Evolutionary conservation across 2,888 invertebrate genomes (phyloP).

Genomic region (Acrocyrtus sp.): DNA sequence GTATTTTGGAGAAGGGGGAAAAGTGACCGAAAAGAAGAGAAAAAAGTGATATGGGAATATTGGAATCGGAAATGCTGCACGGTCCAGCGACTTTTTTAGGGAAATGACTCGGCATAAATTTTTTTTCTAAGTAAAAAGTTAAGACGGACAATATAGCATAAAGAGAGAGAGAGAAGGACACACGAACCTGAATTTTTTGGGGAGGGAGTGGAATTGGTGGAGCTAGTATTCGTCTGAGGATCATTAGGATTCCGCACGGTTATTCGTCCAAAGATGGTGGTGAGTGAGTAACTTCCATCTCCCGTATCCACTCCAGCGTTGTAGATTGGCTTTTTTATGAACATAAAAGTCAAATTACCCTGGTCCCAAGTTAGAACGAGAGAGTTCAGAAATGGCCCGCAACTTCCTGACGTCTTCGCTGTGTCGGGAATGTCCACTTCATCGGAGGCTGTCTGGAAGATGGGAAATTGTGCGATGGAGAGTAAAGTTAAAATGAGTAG

Average conservation of each 20-base stretch:
- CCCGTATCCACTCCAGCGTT: slow-evolving; percentile 38
- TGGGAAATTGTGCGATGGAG: no score
- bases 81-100: slow-evolving; percentile 40
- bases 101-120: slow-evolving; percentile 52
- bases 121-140: no score
- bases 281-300: slow-evolving; percentile 30
- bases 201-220: no score
- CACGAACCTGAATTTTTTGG: slow-evolving; percentile 25
- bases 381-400: slow-evolving; percentile 36
- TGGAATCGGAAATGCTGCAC: slow-evolving; percentile 29
- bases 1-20: not conserved
- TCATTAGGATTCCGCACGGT: slow-evolving; percentile 39
- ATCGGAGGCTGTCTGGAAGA: slow-evolving; percentile 20
- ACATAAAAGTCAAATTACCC: slow-evolving; percentile 47
- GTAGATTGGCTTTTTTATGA: slow-evolving; percentile 40
- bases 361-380: slow-evolving; percentile 33
- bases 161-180: not conserved
- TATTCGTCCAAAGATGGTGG: slow-evolving; percentile 31
- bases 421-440: slow-evolving; percentile 45
- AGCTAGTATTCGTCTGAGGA: no score
- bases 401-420: slow-evolving; percentile 34
- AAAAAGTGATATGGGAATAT: slow-evolving; percentile 6
- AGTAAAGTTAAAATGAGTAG: no score
- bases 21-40: not conserved
- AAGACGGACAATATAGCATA: slow-evolving; percentile 21